Base-by-base conservation (phyloP, 1,140 invertebrate species). In the Drosophila teissieri region DNA sequence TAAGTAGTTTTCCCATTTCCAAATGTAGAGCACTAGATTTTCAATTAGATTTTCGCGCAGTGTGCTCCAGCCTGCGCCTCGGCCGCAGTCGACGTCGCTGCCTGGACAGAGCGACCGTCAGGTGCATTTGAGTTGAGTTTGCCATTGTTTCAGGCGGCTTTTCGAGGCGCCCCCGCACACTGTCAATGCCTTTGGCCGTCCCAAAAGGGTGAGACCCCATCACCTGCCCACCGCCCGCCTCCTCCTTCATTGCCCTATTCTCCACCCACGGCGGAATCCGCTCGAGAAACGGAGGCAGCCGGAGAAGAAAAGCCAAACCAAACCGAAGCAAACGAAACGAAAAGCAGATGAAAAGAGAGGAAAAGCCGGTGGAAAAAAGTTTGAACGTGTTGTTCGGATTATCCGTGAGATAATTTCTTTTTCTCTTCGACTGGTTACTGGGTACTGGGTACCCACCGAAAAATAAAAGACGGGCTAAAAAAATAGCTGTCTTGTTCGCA, bases 391-490 rank as follows among this genome's bases (percentile, higher is more conserved):
- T 89, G 80, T 80, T 89, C 84, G 84, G 84, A 88, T 88, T 90
- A 90, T 84, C 84, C 84, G 84, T 89, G 84, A 89, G 84, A 89
- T 88, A 89, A 83, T 89, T 89, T 89, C 84, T 80, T 79, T 84
- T 73, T 62, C 57, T 63, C 39, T 63, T 68, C 53, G 61, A 49
- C 73, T 73, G 72, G 72, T 46, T 80, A 73, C 49, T 19, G 19
- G 19, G 19, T 19, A 49, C 73, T 73, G 72, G 72, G 49, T 80
- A 73, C 49, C 70, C 39, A 86, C 74, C 11, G 17, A 19, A 19
- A 46, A 24, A 48, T 22, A 24, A 11, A 46, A 14, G 5, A 42
- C 37, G 11, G 4, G 2, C 5, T 4, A 24, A 42, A 27, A 40
- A 56, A 56, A 45, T 17, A 42, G 76, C 75, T 88, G 84, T 89